These are phyloP conservation scores for Bombus confusus DNA, from an alignment of 1,140 invertebrate genomes.

Conservation along the genomic window DNA sequence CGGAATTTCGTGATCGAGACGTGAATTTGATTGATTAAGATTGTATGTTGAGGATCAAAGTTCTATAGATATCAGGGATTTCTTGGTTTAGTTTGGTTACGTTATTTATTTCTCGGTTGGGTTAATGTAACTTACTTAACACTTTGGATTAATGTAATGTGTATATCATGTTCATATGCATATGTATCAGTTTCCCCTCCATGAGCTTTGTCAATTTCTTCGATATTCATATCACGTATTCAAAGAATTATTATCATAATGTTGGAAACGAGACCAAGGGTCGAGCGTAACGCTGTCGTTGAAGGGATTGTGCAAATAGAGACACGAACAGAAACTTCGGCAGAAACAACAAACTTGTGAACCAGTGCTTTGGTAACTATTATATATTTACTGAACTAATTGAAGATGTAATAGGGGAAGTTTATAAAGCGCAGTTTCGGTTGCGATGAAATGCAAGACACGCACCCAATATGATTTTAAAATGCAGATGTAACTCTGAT, in stretches of 20 bases:
- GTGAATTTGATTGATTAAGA: background rate
- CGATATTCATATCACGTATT: background rate
- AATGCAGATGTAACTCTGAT: constrained; percentile 32
- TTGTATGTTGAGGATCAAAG: background rate
- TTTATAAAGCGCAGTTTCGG: background rate
- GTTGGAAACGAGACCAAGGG: background rate
- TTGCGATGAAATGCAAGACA: background rate
- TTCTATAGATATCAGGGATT: background rate
- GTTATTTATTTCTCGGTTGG: background rate
- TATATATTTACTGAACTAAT: constrained; percentile 53
- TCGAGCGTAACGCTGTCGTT: background rate
- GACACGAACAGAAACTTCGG: constrained; percentile 26
- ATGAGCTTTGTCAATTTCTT: background rate
- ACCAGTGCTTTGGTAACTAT: constrained; percentile 8
- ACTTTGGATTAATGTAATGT: background rate
- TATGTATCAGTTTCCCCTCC: background rate
- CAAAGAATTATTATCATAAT: constrained; percentile 2
- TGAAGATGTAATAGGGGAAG: constrained; percentile 34
- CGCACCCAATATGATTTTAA: constrained; percentile 40
- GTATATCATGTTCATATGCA: background rate
- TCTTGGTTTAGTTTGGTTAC: background rate
- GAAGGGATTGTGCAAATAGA: constrained; percentile 21
- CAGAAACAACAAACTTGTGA: constrained; percentile 27
- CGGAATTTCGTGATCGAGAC: too few relatives aligned
- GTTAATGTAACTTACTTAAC: too few relatives aligned